A percentile compares a stretch with the other conserved stretches of the same genome.
These are phyloP conservation scores for Alentia gelatinosa DNA, from an alignment of 2,888 invertebrate species.

Conservation along the genomic window DNA sequence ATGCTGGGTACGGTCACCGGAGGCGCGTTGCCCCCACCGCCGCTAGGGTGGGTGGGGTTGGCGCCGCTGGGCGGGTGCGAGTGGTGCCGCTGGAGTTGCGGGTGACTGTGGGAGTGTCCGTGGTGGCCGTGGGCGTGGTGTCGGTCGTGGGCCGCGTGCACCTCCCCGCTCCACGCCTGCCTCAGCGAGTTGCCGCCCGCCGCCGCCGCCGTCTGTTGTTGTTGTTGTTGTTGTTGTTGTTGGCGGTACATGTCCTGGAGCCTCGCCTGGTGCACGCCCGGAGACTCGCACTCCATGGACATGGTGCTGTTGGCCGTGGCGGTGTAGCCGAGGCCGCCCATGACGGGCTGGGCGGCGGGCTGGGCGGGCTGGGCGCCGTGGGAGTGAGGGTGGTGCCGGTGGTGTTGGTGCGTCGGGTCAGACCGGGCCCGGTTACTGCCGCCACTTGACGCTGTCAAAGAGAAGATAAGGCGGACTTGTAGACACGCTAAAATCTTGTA, in stretches of 20 bases:
- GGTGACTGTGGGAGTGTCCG: slow-evolving; percentile 56
- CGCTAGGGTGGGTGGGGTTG: neutral
- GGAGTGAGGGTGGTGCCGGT: slow-evolving; percentile 70
- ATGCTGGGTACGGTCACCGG: neutral
- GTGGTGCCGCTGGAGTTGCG: slow-evolving; percentile 62
- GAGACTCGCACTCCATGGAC: slow-evolving; percentile 89
- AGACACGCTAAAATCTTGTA: no score
- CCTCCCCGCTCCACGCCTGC: slow-evolving; percentile 46
- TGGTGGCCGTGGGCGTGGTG: slow-evolving; percentile 63
- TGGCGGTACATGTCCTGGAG: slow-evolving; percentile 66
- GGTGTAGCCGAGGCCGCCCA: slow-evolving; percentile 53
- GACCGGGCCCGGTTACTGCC: slow-evolving; percentile 75
- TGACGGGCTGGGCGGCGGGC: neutral
- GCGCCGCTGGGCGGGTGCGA: slow-evolving; percentile 58
- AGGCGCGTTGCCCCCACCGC: neutral
- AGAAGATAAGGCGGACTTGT: no score
- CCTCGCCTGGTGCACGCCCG: slow-evolving; percentile 61
- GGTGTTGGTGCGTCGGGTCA: slow-evolving; percentile 81
- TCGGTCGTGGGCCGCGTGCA: slow-evolving; percentile 23
- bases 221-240: slow-evolving; percentile 71
- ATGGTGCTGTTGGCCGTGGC: slow-evolving; percentile 58
- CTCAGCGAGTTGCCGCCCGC: neutral
- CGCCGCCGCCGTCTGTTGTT: slow-evolving; percentile 60
- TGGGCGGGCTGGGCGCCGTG: slow-evolving; percentile 60
- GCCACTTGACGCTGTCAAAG: slow-evolving; percentile 32